A percentile compares a stretch with the other conserved stretches of the same genome.
Conservation (phyloP, 37 sponge, comb jelly and placozoan genomes). For the Tethya wilhelma region DNA sequence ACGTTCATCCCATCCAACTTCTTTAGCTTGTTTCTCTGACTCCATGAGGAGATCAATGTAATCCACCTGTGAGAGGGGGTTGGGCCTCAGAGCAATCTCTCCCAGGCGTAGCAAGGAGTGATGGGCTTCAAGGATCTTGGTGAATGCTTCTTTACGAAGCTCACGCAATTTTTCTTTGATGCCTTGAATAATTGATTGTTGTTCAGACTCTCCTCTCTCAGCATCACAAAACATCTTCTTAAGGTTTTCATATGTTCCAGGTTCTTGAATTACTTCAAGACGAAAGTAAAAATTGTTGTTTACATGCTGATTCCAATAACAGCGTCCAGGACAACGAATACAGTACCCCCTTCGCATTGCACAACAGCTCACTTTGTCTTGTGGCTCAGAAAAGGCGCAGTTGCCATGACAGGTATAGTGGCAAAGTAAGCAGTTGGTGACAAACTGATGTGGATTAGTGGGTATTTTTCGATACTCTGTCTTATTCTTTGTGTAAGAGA, state of each 20-base stretch:
- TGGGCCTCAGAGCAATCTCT: slow-evolving; percentile 72
- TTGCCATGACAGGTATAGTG: no score
- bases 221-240: slow-evolving; percentile 36
- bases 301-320: slow-evolving; percentile 54
- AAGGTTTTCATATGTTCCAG: slow-evolving; percentile 44
- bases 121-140: slow-evolving; percentile 18
- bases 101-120: slow-evolving; percentile 31
- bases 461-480: no score
- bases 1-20: slow-evolving; percentile 44
- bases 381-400: no score
- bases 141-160: slow-evolving; percentile 5
- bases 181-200: slow-evolving; percentile 34
- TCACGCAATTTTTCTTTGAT: slow-evolving; percentile 24
- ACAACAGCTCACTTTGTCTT: no score
- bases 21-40: slow-evolving; percentile 51
- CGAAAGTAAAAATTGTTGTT: slow-evolving; percentile 52
- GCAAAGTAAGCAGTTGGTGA: no score
- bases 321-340: slow-evolving; percentile 46
- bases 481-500: no score
- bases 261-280: slow-evolving; percentile 35
- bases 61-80: slow-evolving; percentile 62
- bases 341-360: slow-evolving; percentile 6
- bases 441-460: no score
- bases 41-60: slow-evolving; percentile 74
- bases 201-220: background rate